These are phyloP conservation scores for Phoebastria nigripes DNA, from an alignment of 2,797 vertebrate genomes.

Conservation along the genomic window DNA sequence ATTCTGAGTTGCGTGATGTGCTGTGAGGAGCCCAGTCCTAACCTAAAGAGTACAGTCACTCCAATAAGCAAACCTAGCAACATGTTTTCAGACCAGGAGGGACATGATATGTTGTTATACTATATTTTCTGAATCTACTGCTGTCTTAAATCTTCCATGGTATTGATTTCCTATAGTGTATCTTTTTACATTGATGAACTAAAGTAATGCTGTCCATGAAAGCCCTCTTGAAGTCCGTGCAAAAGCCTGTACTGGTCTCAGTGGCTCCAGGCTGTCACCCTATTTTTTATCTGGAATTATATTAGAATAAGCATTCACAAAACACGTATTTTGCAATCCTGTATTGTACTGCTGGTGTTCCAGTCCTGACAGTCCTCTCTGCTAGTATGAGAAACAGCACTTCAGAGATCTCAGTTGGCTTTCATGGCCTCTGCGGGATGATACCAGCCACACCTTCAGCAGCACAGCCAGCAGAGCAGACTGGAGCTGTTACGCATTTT, in stretches of 20 bases:
- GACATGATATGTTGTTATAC: not conserved
- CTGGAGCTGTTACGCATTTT: not conserved
- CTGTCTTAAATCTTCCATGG: not conserved
- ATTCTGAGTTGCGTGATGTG: not conserved
- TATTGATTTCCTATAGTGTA: not conserved
- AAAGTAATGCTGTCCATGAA: not conserved
- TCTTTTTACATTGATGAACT: not conserved
- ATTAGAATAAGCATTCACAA: not conserved
- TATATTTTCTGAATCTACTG: not conserved
- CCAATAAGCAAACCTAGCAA: not conserved
- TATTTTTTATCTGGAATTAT: not conserved
- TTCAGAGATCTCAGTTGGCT: not conserved
- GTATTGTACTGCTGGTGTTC: not conserved
- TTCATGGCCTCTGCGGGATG: not conserved
- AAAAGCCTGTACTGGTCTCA: not conserved
- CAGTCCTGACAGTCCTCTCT: not conserved
- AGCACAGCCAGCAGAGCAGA: not conserved
- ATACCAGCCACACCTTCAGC: not conserved
- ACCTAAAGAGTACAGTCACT: not conserved
- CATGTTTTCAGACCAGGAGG: not conserved
- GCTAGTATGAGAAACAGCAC: not conserved
- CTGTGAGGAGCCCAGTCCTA: not conserved
- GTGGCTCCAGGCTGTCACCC: not conserved
- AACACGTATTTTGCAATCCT: not conserved
- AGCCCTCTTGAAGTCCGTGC: not conserved